Evolutionary conservation across 2,797 vertebrate species (phyloP).

Genomic region (Pangasius krempfi): DNA sequence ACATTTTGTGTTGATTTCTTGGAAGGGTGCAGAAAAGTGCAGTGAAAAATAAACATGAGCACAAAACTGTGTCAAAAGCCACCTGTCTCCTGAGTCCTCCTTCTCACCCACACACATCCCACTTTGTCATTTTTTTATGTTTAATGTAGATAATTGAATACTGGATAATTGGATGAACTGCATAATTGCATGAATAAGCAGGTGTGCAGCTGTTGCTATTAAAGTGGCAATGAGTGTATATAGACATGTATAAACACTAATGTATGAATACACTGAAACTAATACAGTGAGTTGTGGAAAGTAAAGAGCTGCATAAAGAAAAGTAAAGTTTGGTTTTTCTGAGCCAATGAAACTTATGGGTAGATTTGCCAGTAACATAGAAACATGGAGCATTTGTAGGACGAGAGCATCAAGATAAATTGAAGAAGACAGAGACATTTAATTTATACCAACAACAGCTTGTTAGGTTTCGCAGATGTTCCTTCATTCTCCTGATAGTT

Average conservation of each 20-base stretch:
- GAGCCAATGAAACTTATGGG: background rate
- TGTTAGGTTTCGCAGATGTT: background rate
- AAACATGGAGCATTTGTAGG: background rate
- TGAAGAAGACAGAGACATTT: background rate
- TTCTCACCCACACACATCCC: background rate
- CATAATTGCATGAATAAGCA: background rate
- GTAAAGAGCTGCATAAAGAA: background rate
- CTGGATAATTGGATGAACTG: no score
- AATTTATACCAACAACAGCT: background rate
- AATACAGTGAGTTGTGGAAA: background rate
- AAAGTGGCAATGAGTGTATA: background rate
- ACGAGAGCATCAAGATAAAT: background rate
- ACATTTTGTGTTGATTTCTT: background rate
- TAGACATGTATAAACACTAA: background rate
- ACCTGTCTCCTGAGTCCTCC: background rate
- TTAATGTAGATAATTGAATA: background rate
- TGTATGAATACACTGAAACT: background rate
- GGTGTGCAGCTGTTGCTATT: background rate
- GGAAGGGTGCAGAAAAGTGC: background rate
- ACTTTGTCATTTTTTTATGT: background rate
- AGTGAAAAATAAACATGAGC: background rate
- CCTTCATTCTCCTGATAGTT: background rate
- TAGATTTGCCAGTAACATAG: background rate
- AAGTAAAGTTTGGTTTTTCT: background rate
- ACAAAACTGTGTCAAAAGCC: background rate